Percentiles rank a stretch among this genome's conserved stretches.
These are phyloP conservation scores for Tauraco hartlaubi DNA, from an alignment of 2,797 vertebrate species.

Conservation along the genomic window DNA sequence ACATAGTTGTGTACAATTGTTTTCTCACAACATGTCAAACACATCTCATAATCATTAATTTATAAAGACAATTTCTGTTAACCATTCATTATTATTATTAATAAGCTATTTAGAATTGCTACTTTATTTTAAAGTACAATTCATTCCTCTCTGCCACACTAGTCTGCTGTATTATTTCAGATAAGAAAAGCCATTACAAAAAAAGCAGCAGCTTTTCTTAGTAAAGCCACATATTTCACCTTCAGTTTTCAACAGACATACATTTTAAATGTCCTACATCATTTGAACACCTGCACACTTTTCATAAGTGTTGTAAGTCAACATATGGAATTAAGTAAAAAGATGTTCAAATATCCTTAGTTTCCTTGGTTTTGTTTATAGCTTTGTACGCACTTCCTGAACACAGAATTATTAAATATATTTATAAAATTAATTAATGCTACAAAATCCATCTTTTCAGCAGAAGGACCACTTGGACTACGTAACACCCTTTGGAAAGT, in stretches of 20 bases:
- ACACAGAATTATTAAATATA: neutral
- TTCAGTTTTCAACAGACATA: neutral
- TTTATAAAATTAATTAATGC: neutral
- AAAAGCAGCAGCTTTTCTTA: neutral
- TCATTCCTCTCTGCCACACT: neutral
- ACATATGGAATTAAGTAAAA: neutral
- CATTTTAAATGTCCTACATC: neutral
- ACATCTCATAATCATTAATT: neutral
- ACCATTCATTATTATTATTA: neutral
- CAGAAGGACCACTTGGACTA: neutral
- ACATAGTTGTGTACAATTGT: neutral
- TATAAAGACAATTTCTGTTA: neutral
- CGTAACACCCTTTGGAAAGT: neutral
- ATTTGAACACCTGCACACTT: neutral
- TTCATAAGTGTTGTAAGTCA: neutral
- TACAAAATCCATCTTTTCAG: neutral
- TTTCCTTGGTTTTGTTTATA: neutral
- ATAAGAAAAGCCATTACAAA: conserved; percentile 15
- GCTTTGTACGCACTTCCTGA: neutral
- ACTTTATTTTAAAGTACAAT: neutral
- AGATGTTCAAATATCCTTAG: neutral
- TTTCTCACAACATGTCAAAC: neutral
- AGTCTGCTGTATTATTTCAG: neutral
- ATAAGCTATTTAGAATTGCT: neutral
- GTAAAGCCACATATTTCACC: neutral